phyloP scores from a whole-genome alignment of 2,797 vertebrate genomes.

The Eulemur rubriventer region DNA sequence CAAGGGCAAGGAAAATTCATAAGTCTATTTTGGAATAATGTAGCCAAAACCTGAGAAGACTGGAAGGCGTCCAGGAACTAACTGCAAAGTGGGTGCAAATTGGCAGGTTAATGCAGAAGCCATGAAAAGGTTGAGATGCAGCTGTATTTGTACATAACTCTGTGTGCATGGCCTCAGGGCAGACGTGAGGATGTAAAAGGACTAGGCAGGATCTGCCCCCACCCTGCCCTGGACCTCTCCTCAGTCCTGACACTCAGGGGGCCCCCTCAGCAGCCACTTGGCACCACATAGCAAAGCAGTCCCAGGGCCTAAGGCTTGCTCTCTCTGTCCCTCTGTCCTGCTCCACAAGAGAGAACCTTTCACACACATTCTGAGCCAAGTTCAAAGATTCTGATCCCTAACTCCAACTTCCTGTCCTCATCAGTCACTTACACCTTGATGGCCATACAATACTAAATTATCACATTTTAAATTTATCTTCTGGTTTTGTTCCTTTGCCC shows the following conservation, averaged over 20 bases:
- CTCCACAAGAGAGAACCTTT: neutral
- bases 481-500: neutral
- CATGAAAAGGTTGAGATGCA: neutral
- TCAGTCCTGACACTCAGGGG: neutral
- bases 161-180: neutral
- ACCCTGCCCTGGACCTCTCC: neutral
- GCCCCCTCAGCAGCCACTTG: accelerated
- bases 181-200: neutral
- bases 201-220: neutral
- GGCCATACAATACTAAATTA: neutral
- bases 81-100: neutral
- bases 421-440: neutral
- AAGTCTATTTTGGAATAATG: neutral
- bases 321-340: neutral
- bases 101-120: neutral
- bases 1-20: neutral
- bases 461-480: neutral
- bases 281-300: neutral
- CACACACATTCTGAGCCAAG: neutral
- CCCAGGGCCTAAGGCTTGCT: neutral
- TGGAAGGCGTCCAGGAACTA: neutral
- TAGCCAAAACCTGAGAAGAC: neutral
- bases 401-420: neutral
- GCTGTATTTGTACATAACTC: neutral
- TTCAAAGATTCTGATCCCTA: neutral